A percentile compares a stretch with the other conserved stretches of the same genome.
phyloP scores from a whole-genome alignment of 2,113 vertebrate species.

The Archilochus colubris region DNA sequence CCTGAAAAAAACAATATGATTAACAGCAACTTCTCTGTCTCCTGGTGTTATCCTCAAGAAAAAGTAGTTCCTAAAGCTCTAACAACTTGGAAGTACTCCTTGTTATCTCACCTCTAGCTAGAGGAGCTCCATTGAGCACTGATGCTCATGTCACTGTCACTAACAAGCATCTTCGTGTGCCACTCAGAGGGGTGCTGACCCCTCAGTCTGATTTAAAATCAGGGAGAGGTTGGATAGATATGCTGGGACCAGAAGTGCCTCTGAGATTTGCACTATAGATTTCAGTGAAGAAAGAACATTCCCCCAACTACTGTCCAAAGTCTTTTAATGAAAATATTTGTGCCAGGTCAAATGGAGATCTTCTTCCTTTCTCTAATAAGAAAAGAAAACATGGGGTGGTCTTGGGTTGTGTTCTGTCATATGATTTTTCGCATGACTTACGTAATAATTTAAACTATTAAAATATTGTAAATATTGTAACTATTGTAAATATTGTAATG shows the following conservation, averaged over 20 bases:
- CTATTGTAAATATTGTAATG: not conserved
- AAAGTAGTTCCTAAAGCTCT: not conserved
- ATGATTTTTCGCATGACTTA: not conserved
- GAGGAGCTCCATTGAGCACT: fast-evolving
- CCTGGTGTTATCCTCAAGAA: not conserved
- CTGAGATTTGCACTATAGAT: not conserved
- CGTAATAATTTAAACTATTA: not conserved
- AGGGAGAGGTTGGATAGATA: not conserved
- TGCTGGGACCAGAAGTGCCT: not conserved
- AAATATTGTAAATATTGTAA: not conserved
- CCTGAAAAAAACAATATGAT: not conserved
- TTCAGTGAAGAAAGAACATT: not conserved
- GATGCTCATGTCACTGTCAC: not conserved
- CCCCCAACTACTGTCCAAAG: not conserved
- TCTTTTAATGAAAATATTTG: not conserved
- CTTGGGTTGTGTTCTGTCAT: not conserved
- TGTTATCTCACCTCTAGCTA: not conserved
- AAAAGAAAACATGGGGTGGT: not conserved
- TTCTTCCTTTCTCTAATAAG: not conserved
- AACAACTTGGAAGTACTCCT: not conserved
- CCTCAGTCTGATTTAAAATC: no score
- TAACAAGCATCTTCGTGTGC: fast-evolving
- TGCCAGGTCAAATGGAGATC: not conserved
- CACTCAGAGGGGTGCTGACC: not conserved
- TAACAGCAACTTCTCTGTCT: not conserved